These are phyloP conservation scores for Naso thynnoides DNA, from an alignment of 2,797 vertebrate genomes.

Conservation along the genomic window DNA sequence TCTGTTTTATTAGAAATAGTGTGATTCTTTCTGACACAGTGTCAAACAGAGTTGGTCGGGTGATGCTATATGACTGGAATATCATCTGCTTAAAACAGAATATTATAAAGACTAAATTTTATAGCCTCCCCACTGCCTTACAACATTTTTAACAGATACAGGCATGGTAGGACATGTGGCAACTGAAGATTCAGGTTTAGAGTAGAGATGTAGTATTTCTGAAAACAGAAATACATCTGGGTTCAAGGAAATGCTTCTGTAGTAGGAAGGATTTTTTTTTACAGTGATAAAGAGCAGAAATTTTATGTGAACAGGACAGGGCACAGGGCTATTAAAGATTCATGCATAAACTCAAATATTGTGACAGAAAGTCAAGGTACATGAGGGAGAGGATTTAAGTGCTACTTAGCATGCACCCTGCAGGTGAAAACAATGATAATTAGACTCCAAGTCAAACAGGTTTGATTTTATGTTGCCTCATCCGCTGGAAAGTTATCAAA, in stretches of 20 bases:
- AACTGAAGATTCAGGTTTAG: too few species aligned
- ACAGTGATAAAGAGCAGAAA: too few species aligned
- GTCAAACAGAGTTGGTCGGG: conserved; percentile 38
- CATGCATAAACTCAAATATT: conserved; percentile 51
- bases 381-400: conserved; percentile 36
- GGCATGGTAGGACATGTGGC: too few species aligned
- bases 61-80: conserved; percentile 30
- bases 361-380: conserved; percentile 56
- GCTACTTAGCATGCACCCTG: conserved; percentile 41
- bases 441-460: conserved; percentile 53
- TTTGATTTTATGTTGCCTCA: conserved; percentile 54
- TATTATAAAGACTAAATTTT: conserved; percentile 18
- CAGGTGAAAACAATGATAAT: conserved; percentile 57
- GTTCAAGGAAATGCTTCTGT: too few species aligned
- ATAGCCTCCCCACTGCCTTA: conserved; percentile 3
- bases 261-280: too few species aligned
- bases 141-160: not conserved
- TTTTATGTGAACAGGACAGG: conserved; percentile 16
- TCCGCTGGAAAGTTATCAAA: conserved; percentile 47
- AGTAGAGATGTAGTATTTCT: too few species aligned
- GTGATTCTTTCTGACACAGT: conserved; percentile 51
- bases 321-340: conserved; percentile 29
- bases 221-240: too few species aligned
- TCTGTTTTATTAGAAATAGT: conserved; percentile 41
- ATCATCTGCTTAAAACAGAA: not conserved